Percentiles rank a stretch among this genome's conserved stretches.
phyloP scores from a whole-genome alignment of 2,888 invertebrate genomes.

The Monochamus alternatus region DNA sequence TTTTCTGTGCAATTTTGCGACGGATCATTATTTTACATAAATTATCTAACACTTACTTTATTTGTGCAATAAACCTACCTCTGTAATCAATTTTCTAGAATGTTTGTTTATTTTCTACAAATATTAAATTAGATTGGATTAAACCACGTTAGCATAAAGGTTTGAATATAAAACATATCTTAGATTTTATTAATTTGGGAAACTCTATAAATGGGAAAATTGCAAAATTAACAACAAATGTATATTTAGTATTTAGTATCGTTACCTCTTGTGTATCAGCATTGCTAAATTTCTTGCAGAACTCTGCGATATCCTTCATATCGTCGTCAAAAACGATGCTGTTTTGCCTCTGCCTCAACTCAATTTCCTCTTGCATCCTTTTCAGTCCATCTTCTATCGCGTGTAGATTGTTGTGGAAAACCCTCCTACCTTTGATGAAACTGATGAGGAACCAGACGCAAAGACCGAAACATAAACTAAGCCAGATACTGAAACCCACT shows the following conservation, averaged over 20 bases:
- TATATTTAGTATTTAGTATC: background rate
- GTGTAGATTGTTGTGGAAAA: constrained; percentile 64
- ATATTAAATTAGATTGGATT: too few relatives aligned
- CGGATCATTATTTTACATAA: too few relatives aligned
- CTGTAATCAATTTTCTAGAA: too few relatives aligned
- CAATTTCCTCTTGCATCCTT: constrained; percentile 64
- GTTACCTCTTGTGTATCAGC: constrained; percentile 31
- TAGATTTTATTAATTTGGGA: too few relatives aligned
- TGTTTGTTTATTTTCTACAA: too few relatives aligned
- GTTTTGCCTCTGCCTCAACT: constrained; percentile 57
- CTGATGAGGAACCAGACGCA: constrained; percentile 64
- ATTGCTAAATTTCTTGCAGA: constrained; percentile 46
- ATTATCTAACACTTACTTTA: too few relatives aligned
- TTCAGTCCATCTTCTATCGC: constrained; percentile 67
- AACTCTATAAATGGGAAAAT: too few relatives aligned
- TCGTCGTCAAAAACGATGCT: constrained; percentile 57
- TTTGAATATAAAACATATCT: too few relatives aligned
- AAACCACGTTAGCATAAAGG: too few relatives aligned
- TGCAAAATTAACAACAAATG: too few relatives aligned
- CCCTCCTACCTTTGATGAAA: constrained; percentile 63
- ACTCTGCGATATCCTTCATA: constrained; percentile 54
- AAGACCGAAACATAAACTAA: constrained; percentile 62
- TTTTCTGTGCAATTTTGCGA: too few relatives aligned
- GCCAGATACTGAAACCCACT: constrained; percentile 59
- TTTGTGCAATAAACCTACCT: too few relatives aligned